Conservation (phyloP, 2,888 invertebrate species). For the Eilema griseolum region DNA sequence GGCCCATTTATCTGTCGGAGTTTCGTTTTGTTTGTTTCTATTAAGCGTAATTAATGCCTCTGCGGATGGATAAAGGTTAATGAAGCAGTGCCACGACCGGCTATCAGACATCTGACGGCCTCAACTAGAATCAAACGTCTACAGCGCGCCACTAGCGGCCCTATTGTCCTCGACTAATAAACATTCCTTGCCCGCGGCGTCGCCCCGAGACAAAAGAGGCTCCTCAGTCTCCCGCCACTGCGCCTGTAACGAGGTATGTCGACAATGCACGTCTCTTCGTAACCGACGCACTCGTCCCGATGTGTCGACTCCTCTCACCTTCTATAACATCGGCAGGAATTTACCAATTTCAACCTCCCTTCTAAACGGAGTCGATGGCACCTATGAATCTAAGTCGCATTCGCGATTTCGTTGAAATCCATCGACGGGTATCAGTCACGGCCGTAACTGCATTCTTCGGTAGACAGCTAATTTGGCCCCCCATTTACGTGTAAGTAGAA, state of each 20-base stretch:
- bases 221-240: conserved; percentile 20
- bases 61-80: conserved; percentile 78
- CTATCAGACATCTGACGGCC: conserved; percentile 76
- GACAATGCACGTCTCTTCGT: conserved; percentile 38
- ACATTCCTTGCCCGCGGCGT: conserved; percentile 41
- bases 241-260: conserved; percentile 43
- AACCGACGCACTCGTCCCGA: conserved; percentile 55
- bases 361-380: conserved; percentile 71
- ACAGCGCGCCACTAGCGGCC: conserved; percentile 24
- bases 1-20: conserved; percentile 78
- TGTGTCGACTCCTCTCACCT: conserved; percentile 57
- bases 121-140: conserved; percentile 42
- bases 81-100: conserved; percentile 65
- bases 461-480: conserved; percentile 83
- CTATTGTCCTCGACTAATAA: conserved; percentile 50
- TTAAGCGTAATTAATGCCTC: conserved; percentile 80
- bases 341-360: conserved; percentile 77
- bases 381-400: conserved; percentile 78
- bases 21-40: conserved; percentile 83
- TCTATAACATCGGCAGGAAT: conserved; percentile 74
- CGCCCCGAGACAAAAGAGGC: conserved; percentile 36
- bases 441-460: conserved; percentile 81
- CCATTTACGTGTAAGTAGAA: conserved; percentile 81
- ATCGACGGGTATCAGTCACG: conserved; percentile 78
- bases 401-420: conserved; percentile 51